These are phyloP conservation scores for Aethes cnicana DNA, from an alignment of 2,888 invertebrate species.

Conservation along the genomic window DNA sequence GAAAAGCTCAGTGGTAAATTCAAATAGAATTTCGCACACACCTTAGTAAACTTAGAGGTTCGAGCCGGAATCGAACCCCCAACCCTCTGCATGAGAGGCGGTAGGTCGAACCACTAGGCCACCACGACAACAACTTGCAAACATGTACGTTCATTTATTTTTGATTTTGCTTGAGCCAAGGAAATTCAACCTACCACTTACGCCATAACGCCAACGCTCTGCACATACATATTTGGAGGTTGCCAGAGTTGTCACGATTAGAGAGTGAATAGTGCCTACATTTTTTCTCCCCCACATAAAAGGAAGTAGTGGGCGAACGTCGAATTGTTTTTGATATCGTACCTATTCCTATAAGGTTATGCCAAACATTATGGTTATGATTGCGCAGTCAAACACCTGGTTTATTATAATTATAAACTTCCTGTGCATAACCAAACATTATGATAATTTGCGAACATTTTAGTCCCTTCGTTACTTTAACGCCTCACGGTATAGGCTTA, in stretches of 20 bases:
- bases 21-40: no score
- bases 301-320: conserved; percentile 59
- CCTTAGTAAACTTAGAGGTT: no score
- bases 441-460: conserved; percentile 19
- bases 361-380: conserved; percentile 39
- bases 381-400: conserved; percentile 34
- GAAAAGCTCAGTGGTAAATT: no score
- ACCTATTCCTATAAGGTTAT: conserved; percentile 38
- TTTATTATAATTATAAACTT: conserved; percentile 32
- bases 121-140: no score
- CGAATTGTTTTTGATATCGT: conserved; percentile 47
- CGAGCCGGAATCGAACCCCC: no score
- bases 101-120: no score
- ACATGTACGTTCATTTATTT: background rate
- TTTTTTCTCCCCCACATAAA: conserved; percentile 47
- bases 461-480: background rate
- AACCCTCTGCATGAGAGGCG: no score
- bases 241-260: conserved; percentile 41
- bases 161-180: background rate
- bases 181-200: conserved; percentile 21
- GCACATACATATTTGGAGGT: conserved; percentile 36
- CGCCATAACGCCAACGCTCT: conserved; percentile 39
- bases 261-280: conserved; percentile 42
- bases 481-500: background rate
- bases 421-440: conserved; percentile 26